Conservation (phyloP, 2,113 vertebrate genomes). For the Ameiurus melas region DNA sequence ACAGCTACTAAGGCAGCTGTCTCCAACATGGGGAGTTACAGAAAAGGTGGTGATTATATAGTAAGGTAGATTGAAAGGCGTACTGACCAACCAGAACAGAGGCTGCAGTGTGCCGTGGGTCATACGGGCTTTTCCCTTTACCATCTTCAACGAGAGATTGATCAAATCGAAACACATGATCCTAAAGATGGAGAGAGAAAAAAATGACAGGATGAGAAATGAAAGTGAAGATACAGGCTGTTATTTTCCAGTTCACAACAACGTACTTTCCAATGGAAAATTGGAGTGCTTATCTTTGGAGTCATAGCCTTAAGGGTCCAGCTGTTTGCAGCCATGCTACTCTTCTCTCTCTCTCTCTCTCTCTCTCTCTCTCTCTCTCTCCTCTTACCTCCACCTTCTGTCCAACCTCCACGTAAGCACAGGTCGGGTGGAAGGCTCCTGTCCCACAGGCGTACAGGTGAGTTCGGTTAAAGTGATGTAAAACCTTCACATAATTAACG, state of each 20-base stretch:
- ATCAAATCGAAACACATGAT: slow-evolving; percentile 84
- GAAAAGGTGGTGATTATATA: not conserved
- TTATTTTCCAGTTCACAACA: slow-evolving; percentile 12
- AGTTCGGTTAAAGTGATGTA: slow-evolving; percentile 90
- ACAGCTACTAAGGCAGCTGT: not conserved
- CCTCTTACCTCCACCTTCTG: slow-evolving; percentile 83
- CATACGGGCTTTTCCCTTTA: slow-evolving; percentile 95
- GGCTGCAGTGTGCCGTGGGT: slow-evolving; percentile 84
- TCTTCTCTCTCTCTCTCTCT: not conserved
- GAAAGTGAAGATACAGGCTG: slow-evolving; percentile 14
- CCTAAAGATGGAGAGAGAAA: slow-evolving; percentile 67
- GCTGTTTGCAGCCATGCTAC: not conserved
- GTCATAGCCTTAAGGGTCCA: not conserved
- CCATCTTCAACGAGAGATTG: slow-evolving; percentile 79
- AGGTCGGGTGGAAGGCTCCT: slow-evolving; percentile 92
- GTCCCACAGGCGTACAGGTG: slow-evolving; percentile 93
- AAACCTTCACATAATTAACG: slow-evolving; percentile 94
- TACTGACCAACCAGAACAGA: slow-evolving; percentile 89
- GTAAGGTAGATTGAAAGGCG: not conserved
- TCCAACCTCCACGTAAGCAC: slow-evolving; percentile 87
- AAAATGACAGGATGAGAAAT: not conserved
- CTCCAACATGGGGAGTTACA: not conserved
- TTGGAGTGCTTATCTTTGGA: not conserved
- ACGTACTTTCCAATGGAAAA: slow-evolving; percentile 17
- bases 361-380: not conserved